Evolutionary conservation across 92 coral and sea anemone species (phyloP).

Genomic region (Umimayanthus chanpuru): DNA sequence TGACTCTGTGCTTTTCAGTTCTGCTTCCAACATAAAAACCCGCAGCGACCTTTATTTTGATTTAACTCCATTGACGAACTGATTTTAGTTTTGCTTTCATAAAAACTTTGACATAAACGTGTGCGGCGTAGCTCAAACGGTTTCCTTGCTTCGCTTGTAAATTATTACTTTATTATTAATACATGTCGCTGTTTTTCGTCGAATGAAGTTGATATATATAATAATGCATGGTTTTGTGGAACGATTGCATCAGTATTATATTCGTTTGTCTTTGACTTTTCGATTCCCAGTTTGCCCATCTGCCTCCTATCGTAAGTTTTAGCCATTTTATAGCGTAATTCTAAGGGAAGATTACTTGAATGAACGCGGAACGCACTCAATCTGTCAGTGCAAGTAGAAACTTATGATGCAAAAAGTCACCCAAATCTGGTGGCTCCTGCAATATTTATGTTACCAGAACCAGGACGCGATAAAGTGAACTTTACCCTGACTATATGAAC

Average conservation of each 20-base stretch:
- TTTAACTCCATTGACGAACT: not conserved
- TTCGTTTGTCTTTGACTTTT: constrained; percentile 4
- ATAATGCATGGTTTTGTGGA: not conserved
- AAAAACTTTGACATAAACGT: not conserved
- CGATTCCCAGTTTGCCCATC: not conserved
- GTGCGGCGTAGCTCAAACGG: not conserved
- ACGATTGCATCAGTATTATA: not conserved
- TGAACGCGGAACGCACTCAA: not conserved
- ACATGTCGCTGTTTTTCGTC: constrained; percentile 8
- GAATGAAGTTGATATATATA: constrained; percentile 9
- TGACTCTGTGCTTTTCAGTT: not conserved
- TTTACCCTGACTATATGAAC: not conserved
- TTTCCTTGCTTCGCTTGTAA: not conserved
- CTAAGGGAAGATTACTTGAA: not conserved
- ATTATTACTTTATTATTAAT: constrained; percentile 8
- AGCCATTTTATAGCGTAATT: not conserved
- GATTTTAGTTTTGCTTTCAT: not conserved
- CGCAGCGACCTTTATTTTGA: not conserved
- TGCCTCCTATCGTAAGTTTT: not conserved
- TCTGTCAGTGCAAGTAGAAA: not conserved
- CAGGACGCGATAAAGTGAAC: constrained; percentile 30
- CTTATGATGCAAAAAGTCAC: constrained; percentile 16
- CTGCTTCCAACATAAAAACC: not conserved
- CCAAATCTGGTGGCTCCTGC: constrained; percentile 58
- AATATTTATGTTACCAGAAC: constrained; percentile 74